Percentiles rank a stretch among this genome's conserved stretches.
Evolutionary conservation across 2,797 vertebrate species (phyloP).

Genomic region (Hapalemur alaotrensis): DNA sequence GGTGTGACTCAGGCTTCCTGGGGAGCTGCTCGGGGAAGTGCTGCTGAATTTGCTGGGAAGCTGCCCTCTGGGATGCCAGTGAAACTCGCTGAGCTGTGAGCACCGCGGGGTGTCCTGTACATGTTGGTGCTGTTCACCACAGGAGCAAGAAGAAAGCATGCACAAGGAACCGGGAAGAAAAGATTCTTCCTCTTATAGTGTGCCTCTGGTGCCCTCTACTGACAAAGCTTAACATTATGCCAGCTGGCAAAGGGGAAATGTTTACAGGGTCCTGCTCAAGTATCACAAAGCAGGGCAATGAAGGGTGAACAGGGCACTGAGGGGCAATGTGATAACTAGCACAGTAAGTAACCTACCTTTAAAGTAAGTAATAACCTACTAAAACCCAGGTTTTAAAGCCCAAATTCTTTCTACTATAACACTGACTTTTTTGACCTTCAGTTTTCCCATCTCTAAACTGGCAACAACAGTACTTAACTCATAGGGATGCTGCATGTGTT

Average conservation of each 20-base stretch:
- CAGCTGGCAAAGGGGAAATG: neutral
- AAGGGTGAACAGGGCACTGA: neutral
- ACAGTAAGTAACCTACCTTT: neutral
- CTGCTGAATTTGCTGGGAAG: neutral
- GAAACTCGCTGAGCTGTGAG: neutral
- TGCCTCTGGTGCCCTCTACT: neutral
- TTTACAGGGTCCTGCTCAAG: neutral
- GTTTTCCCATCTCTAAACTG: neutral
- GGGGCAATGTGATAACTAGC: neutral
- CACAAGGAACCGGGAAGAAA: rapidly evolving
- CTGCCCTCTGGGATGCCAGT: neutral
- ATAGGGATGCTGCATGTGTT: neutral
- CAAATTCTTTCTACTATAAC: neutral
- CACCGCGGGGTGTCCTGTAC: neutral
- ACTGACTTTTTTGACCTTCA: neutral
- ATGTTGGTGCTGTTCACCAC: neutral
- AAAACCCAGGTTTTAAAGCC: neutral
- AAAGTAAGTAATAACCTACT: neutral
- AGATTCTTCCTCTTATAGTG: neutral
- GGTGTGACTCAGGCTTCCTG: neutral
- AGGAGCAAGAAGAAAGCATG: neutral
- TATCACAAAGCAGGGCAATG: neutral
- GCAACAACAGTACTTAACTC: neutral
- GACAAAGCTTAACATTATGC: neutral
- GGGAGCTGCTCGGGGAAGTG: neutral